Conservation (phyloP, 2,113 vertebrate species). For the Pholis gunnellus region DNA sequence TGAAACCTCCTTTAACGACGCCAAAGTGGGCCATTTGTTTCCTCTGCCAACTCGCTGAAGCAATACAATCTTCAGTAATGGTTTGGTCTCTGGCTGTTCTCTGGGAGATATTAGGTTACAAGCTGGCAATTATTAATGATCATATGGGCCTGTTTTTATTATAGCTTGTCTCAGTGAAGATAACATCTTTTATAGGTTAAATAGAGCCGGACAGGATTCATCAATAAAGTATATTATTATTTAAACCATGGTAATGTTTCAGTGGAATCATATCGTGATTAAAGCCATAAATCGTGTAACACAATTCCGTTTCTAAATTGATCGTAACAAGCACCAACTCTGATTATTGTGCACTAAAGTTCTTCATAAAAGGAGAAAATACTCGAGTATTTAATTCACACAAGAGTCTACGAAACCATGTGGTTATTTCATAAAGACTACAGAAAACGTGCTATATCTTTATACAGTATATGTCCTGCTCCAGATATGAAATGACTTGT, state of each 20-base stretch:
- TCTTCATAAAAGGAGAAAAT: background rate
- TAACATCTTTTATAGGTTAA: background rate
- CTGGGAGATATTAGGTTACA: background rate
- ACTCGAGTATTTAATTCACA: background rate
- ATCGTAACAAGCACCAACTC: background rate
- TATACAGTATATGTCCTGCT: too few species aligned
- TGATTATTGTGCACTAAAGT: background rate
- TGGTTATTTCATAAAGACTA: background rate
- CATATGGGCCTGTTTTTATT: background rate
- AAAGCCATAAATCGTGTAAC: too few species aligned
- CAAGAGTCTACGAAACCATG: background rate
- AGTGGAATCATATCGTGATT: background rate
- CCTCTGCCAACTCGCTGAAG: slow-evolving; percentile 15
- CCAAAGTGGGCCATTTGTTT: slow-evolving; percentile 29
- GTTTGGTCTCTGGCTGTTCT: background rate
- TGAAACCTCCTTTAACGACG: slow-evolving; percentile 36
- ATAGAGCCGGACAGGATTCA: background rate
- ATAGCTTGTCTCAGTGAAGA: background rate
- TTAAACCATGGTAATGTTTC: background rate
- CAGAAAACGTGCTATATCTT: background rate
- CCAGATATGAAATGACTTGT: too few species aligned
- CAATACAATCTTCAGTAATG: background rate
- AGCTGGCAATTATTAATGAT: slow-evolving; percentile 9
- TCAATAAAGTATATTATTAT: slow-evolving; percentile 14
- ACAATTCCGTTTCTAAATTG: too few species aligned